A percentile compares a stretch with the other conserved stretches of the same genome.
phyloP scores from a whole-genome alignment of 2,888 invertebrate genomes.

The Neoaliturus tenellus region DNA sequence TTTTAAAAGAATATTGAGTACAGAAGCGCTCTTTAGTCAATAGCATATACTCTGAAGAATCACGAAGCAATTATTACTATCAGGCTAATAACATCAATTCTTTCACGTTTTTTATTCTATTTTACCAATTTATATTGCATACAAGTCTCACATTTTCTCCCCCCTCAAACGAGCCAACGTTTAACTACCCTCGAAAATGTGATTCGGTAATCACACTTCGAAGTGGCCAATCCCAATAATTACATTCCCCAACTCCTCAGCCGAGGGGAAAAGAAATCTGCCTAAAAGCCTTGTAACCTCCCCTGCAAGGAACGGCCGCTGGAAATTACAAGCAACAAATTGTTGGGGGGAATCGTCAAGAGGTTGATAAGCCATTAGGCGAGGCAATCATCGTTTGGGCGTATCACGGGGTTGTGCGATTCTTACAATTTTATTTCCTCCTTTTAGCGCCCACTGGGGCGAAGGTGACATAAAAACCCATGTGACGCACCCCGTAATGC shows the following conservation, averaged over 20 bases:
- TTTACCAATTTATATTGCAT: too few relatives aligned
- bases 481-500: slow-evolving; percentile 17
- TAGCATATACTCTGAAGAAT: too few relatives aligned
- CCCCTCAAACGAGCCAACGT: too few relatives aligned
- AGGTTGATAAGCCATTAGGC: neutral
- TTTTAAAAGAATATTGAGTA: too few relatives aligned
- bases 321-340: neutral
- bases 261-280: slow-evolving; percentile 22
- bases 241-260: neutral
- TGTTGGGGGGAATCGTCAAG: neutral
- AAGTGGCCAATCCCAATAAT: neutral
- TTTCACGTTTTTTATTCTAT: too few relatives aligned
- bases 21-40: too few relatives aligned
- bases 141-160: too few relatives aligned
- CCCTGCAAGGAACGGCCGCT: neutral
- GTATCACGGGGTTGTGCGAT: neutral
- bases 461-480: slow-evolving; percentile 43
- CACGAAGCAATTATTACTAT: too few relatives aligned
- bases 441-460: slow-evolving; percentile 17
- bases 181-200: too few relatives aligned
- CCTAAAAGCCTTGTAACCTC: neutral
- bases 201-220: neutral
- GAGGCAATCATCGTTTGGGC: neutral
- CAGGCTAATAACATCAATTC: too few relatives aligned
- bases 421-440: slow-evolving; percentile 46